Percentiles rank a stretch among this genome's conserved stretches.
Evolutionary conservation across 2,888 invertebrate genomes (phyloP).

Genomic region (Parnassius mnemosyne): DNA sequence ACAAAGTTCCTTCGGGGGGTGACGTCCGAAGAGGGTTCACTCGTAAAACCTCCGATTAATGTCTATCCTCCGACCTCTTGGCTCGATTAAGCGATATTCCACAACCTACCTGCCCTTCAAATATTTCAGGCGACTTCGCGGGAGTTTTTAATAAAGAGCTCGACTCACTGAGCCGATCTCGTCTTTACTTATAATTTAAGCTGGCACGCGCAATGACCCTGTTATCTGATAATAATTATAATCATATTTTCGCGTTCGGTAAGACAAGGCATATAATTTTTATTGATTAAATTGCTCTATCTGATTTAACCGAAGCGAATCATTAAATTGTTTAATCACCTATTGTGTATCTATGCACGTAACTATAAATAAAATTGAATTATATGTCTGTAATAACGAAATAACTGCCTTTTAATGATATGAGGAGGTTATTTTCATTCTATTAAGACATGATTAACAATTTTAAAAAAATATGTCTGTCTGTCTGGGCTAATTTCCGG

Average conservation of each 20-base stretch:
- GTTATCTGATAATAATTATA: constrained; percentile 3
- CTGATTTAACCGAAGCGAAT: neutral
- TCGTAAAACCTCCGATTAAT: constrained; percentile 75
- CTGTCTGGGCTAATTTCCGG: too few relatives aligned
- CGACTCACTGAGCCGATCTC: neutral
- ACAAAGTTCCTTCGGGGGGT: constrained; percentile 35
- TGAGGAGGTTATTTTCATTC: too few relatives aligned
- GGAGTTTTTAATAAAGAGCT: constrained; percentile 15
- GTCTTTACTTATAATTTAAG: constrained; percentile 18
- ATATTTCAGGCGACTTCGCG: constrained; percentile 43
- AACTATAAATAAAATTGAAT: too few relatives aligned
- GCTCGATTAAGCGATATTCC: constrained; percentile 71
- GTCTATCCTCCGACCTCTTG: constrained; percentile 54
- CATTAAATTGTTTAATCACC: too few relatives aligned
- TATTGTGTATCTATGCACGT: too few relatives aligned
- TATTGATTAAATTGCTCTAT: neutral
- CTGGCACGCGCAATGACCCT: neutral
- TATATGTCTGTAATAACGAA: too few relatives aligned
- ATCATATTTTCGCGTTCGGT: neutral
- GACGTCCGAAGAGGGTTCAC: constrained; percentile 61
- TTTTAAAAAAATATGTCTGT: too few relatives aligned
- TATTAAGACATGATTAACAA: too few relatives aligned
- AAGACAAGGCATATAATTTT: neutral
- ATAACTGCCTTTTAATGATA: too few relatives aligned
- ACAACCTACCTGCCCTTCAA: constrained; percentile 58